Evolutionary conservation across 2,797 vertebrate species (phyloP), one percentile per base, ranked within the genome.

Genomic region (Dallia pectoralis): DNA sequence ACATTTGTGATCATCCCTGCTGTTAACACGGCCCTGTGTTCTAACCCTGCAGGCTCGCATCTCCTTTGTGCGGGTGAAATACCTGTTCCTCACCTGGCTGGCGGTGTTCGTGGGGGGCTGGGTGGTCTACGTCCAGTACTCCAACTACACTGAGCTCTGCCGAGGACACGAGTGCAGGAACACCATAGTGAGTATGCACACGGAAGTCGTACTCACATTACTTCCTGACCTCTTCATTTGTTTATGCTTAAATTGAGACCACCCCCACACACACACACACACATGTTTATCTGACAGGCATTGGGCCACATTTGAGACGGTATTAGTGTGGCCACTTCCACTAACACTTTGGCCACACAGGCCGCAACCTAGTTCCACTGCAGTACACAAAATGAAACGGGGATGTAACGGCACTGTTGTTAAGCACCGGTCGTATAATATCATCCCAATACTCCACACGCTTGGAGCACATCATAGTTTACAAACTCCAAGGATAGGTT

Each of bases 51-150:
- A 99, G 98, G 95, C 96, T 89, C 95, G 95, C 79, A 94, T 98
- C 90, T 98, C 97, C 1, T 97, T 96, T 19, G 88, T 96, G 77
- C 92, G 96, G 85, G 95, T 99, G 91, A 99, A 98, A 88, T 99
- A 97, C 84, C 94, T 99, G 89, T 99, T 99, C 90, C 94, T 98
- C 36, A 97, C 97, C 72, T 99, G 98, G 98, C 86, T 99, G 92
- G 95, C 91, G 0, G 96, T 99, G 86, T 96, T 99, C 83, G 91
- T 98, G 86, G 95, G 97, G 87, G 98, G 98, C 92, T 99, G 98
- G 98, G 94, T 99, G 86, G 84, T 97, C 49, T 99, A 99, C 49
- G 97, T 97, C 73, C 96, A 98, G 71, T 99, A 99, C 84, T 98
- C 97, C 29, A 88, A 95, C 81, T 98, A 99, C 91, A 97, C 96